phyloP scores from a whole-genome alignment of 2,797 vertebrate genomes.

The Tiaroga cobitis region DNA sequence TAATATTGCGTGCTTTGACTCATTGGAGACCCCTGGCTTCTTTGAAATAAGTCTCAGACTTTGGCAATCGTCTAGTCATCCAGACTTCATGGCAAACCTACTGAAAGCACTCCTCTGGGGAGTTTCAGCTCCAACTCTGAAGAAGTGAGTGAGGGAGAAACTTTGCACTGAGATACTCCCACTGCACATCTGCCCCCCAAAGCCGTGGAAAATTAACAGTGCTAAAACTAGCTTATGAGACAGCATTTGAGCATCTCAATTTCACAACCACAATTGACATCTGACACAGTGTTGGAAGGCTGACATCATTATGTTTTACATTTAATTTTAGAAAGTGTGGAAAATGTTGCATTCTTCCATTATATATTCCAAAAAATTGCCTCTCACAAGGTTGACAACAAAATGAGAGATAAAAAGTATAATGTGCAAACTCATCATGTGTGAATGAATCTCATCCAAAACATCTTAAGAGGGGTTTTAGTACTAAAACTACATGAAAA shows the following conservation, averaged over 20 bases:
- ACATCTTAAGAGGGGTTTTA: not conserved
- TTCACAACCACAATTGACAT: slow-evolving; percentile 20
- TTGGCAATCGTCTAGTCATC: slow-evolving; percentile 57
- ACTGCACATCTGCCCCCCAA: slow-evolving; percentile 49
- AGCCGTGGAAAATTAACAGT: slow-evolving; percentile 38
- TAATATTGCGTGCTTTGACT: slow-evolving; percentile 52
- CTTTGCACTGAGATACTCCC: slow-evolving; percentile 41
- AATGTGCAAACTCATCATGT: not conserved
- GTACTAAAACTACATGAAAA: not conserved
- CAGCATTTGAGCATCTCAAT: slow-evolving; percentile 1
- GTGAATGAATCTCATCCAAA: not conserved
- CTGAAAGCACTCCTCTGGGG: slow-evolving; percentile 47
- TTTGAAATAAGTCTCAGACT: slow-evolving; percentile 58
- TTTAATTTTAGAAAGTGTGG: slow-evolving; percentile 9
- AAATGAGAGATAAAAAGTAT: slow-evolving; percentile 17
- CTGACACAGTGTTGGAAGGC: slow-evolving; percentile 23
- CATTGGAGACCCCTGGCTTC: slow-evolving; percentile 43
- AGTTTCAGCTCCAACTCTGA: slow-evolving; percentile 37
- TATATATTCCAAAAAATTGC: not conserved
- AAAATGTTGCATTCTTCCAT: not conserved
- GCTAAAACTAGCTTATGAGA: slow-evolving; percentile 26
- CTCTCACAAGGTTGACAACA: not conserved
- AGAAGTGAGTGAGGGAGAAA: slow-evolving; percentile 24
- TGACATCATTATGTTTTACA: slow-evolving; percentile 14
- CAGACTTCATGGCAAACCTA: slow-evolving; percentile 51